Percentiles rank a stretch among this genome's conserved stretches.
These are phyloP conservation scores for Aspidiotus destructor DNA, from an alignment of 2,888 invertebrate species.

Conservation along the genomic window DNA sequence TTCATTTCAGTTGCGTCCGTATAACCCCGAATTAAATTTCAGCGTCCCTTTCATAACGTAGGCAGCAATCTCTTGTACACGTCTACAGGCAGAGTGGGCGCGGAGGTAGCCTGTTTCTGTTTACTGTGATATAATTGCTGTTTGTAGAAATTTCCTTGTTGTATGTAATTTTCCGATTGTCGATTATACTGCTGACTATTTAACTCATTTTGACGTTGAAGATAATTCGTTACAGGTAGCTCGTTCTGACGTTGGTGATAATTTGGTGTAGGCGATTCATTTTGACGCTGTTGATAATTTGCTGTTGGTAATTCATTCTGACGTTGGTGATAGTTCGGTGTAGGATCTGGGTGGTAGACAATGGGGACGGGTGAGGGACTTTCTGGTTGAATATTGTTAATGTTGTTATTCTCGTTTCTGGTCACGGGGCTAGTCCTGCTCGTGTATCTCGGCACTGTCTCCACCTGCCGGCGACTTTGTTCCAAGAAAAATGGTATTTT, in stretches of 20 bases:
- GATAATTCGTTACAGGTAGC: background rate
- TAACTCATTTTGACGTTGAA: background rate
- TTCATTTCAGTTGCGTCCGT: too few species aligned
- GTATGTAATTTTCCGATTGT: slow-evolving; percentile 13
- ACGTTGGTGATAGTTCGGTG: background rate
- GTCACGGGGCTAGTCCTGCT: background rate
- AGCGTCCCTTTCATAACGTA: background rate
- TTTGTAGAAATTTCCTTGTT: slow-evolving; percentile 17
- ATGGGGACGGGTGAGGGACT: background rate
- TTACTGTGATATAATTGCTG: slow-evolving; percentile 11
- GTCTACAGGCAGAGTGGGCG: background rate
- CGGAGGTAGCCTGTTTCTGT: background rate
- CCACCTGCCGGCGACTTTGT: slow-evolving; percentile 35
- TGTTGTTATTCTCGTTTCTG: background rate
- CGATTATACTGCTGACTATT: background rate
- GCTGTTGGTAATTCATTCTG: background rate
- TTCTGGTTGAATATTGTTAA: background rate
- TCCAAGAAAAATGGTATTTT: slow-evolving; percentile 34
- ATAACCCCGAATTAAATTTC: background rate
- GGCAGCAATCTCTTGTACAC: background rate
- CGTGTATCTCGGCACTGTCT: slow-evolving; percentile 2
- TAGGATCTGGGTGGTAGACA: background rate
- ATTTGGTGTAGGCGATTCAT: background rate
- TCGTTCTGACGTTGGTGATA: background rate
- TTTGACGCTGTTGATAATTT: background rate